A percentile compares a stretch with the other conserved stretches of the same genome.
Evolutionary conservation across 2,113 vertebrate genomes (phyloP).

Genomic region (Pangasianodon gigas): DNA sequence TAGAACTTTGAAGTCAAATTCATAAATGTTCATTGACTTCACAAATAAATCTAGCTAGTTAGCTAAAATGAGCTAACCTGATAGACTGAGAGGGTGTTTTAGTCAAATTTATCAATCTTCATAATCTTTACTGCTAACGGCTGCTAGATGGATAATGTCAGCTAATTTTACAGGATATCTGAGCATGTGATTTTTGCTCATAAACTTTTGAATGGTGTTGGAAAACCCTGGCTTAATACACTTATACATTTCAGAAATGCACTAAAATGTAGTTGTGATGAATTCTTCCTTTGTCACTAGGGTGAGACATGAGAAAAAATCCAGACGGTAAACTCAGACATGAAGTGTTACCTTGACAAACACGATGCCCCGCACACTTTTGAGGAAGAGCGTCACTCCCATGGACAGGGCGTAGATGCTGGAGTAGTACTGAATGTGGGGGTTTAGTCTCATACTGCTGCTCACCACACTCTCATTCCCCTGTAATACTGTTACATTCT

Average conservation of each 20-base stretch:
- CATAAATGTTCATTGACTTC: neutral
- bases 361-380: slow-evolving; percentile 74
- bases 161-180: neutral
- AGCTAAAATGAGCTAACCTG: neutral
- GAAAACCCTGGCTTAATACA: neutral
- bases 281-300: neutral
- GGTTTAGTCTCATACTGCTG: slow-evolving; percentile 79
- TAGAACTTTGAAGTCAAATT: neutral
- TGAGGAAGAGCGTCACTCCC: slow-evolving; percentile 73
- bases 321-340: neutral
- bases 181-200: neutral
- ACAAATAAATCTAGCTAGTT: neutral
- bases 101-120: neutral
- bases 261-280: neutral
- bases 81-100: neutral
- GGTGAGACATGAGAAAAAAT: neutral
- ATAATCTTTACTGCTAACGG: neutral
- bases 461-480: slow-evolving; percentile 69
- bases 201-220: neutral
- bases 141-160: neutral
- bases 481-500: slow-evolving; percentile 74
- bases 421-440: slow-evolving; percentile 74
- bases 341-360: slow-evolving; percentile 76
- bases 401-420: slow-evolving; percentile 74
- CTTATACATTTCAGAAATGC: neutral